Evolutionary conservation across 2,113 vertebrate species (phyloP).

Genomic region (Herpetotheres cachinnans): DNA sequence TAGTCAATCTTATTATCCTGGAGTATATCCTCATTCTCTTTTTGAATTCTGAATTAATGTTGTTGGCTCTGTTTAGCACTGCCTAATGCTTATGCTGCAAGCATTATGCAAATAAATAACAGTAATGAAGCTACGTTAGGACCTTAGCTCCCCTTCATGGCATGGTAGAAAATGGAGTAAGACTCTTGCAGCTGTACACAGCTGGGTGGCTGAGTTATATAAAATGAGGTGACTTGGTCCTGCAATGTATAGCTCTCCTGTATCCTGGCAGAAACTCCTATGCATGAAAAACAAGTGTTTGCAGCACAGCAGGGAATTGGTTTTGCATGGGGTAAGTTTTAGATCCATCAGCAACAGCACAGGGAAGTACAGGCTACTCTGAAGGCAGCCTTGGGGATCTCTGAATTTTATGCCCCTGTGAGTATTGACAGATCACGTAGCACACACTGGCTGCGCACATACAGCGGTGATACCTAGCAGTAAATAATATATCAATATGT

Average conservation of each 20-base stretch:
- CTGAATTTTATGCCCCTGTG: not conserved
- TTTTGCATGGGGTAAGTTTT: not conserved
- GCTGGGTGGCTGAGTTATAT: not conserved
- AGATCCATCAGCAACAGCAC: not conserved
- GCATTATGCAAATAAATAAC: slow-evolving; percentile 10
- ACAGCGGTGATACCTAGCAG: not conserved
- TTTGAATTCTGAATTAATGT: slow-evolving; percentile 19
- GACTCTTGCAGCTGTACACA: not conserved
- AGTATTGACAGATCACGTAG: not conserved
- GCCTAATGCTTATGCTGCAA: not conserved
- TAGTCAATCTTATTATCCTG: not conserved
- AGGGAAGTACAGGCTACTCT: not conserved
- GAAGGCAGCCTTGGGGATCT: not conserved
- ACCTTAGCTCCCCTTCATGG: not conserved
- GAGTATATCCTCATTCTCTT: not conserved
- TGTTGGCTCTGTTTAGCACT: not conserved
- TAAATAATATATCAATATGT: not conserved
- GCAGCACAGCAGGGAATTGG: not conserved
- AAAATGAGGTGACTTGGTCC: not conserved
- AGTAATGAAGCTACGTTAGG: not conserved
- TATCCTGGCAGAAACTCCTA: not conserved
- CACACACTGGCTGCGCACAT: not conserved
- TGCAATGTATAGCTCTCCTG: not conserved
- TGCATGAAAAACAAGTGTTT: not conserved
- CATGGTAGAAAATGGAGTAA: not conserved